Evolutionary conservation across 2,797 vertebrate species (phyloP), one percentile per base, ranked within the genome.

Genomic region (Sarcoramphus papa): DNA sequence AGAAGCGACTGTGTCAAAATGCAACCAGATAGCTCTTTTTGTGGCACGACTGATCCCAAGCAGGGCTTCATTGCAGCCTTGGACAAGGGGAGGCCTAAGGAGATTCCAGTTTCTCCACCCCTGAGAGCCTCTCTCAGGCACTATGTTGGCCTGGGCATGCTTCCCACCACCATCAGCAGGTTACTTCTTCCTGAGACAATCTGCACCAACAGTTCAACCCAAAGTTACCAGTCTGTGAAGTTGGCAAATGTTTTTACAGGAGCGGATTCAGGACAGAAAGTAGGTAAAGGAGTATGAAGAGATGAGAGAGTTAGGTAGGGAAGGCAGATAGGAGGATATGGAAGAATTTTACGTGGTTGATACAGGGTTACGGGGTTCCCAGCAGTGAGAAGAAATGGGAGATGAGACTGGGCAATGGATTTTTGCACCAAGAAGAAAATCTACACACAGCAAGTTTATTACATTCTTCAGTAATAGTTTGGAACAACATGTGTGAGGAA

Each of bases 221-320:
- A 43, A 16, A 0, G 0, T 48, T 51, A 51, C 7, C n/a, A 21
- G 1, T 10, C n/a, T 57, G 41, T 3, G 22, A 50, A 68, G 19
- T 0, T 43, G 12, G 22, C 6, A 24, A 65, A 14, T 88, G 30
- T 24, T 88, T 90, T 62, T 53, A 57, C 8, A 60, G 45, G 14
- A 64, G 33, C 8, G 40, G n/a, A 53, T 76, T 24, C 23, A 50
- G 33, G 77, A 22, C 16, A 65, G 60, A 41, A 82, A 59, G 31
- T 14, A 79, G 31, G 40, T 62, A 73, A 64, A 85, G 50, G 54
- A 73, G 47, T 47, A 82, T 0, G 25, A 73, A 73, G 67, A 65
- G 33, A 33, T 54, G 14, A 54, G 30, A n/a, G 2, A 31, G 19
- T 15, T 70, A 64, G 14, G 9, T 9, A 35, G 18, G 27, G 33